Conservation (phyloP, 2,888 invertebrate species). For the Trypoxylon attenuatum region DNA sequence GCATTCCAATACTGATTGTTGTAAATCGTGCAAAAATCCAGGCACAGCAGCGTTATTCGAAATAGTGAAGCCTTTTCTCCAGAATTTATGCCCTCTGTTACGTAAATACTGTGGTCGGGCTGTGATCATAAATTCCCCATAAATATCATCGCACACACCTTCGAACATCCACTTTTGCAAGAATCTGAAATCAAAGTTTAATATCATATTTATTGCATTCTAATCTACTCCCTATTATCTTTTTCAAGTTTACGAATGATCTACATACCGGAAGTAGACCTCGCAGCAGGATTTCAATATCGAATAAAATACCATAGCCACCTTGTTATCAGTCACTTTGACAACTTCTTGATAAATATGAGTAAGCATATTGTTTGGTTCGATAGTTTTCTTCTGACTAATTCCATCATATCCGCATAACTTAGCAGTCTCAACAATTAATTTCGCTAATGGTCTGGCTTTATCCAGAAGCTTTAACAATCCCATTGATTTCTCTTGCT, state of each 20-base stretch:
- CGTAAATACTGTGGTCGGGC: conserved; percentile 81
- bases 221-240: not conserved
- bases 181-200: too few species aligned
- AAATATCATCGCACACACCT: conserved; percentile 86
- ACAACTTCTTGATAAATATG: conserved; percentile 81
- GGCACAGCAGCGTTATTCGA: conserved; percentile 76
- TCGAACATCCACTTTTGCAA: conserved; percentile 91
- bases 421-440: conserved; percentile 64
- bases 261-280: conserved; percentile 78
- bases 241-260: too few species aligned
- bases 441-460: conserved; percentile 59
- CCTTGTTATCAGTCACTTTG: conserved; percentile 77
- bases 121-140: conserved; percentile 90
- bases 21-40: conserved; percentile 80
- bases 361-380: conserved; percentile 80
- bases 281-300: conserved; percentile 77
- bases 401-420: conserved; percentile 63
- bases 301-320: conserved; percentile 78
- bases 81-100: conserved; percentile 80
- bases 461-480: conserved; percentile 56
- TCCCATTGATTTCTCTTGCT: conserved; percentile 38
- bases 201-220: not conserved
- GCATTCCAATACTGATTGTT: conserved; percentile 82
- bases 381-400: conserved; percentile 52
- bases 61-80: conserved; percentile 81